Percentiles rank a stretch among this genome's conserved stretches.
Evolutionary conservation across 2,113 vertebrate genomes (phyloP).

Genomic region (Hippocampus zosterae): DNA sequence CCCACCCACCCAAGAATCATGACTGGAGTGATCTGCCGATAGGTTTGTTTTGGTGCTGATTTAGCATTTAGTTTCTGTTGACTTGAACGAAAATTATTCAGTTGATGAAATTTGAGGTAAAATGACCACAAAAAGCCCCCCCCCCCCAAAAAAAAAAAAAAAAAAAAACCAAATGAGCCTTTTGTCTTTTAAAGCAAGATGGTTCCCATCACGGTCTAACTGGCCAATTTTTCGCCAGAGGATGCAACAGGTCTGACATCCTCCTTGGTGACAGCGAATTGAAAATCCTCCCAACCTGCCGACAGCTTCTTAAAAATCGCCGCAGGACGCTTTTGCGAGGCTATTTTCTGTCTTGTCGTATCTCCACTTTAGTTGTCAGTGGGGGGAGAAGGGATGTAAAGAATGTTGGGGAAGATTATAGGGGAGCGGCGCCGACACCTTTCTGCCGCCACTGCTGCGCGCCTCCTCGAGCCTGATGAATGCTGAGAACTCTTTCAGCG

Average conservation of each 20-base stretch:
- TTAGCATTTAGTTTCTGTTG: slow-evolving; percentile 31
- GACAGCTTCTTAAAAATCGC: slow-evolving; percentile 32
- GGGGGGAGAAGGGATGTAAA: slow-evolving; percentile 37
- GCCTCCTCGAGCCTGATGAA: slow-evolving; percentile 43
- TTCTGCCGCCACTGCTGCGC: not conserved
- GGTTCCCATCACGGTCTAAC: too few species aligned
- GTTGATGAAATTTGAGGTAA: too few species aligned
- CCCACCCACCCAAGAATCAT: slow-evolving; percentile 1
- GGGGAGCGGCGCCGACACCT: slow-evolving; percentile 42
- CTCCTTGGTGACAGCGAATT: not conserved
- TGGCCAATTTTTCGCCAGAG: not conserved
- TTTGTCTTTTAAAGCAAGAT: too few species aligned
- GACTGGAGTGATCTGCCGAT: slow-evolving; percentile 9
- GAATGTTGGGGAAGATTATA: slow-evolving; percentile 57
- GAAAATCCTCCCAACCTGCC: slow-evolving; percentile 3
- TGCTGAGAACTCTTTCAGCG: slow-evolving; percentile 46
- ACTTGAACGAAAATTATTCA: not conserved
- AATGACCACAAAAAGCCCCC: too few species aligned
- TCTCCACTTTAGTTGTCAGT: slow-evolving; percentile 64
- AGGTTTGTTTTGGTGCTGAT: not conserved
- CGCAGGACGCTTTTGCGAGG: slow-evolving; percentile 40
- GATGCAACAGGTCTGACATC: not conserved
- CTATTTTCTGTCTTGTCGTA: slow-evolving; percentile 42
- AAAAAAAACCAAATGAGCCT: too few species aligned
- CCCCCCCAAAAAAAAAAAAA: fast-evolving